Evolutionary conservation across 1,140 invertebrate species (phyloP).

Genomic region (Monochamus saltuarius): DNA sequence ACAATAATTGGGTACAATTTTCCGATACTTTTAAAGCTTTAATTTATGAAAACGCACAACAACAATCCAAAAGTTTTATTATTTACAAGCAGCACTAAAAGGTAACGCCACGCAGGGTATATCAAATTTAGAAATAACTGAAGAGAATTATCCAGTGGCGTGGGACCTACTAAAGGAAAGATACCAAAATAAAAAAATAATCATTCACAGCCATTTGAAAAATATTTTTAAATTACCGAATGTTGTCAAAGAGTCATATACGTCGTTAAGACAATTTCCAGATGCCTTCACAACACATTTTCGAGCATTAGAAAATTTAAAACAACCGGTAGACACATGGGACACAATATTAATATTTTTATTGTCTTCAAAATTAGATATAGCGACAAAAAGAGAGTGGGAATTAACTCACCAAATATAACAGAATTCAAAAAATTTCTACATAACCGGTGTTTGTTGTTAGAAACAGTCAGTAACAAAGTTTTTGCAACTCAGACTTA

Average conservation of each 20-base stretch:
- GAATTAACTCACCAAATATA: conserved; percentile 14
- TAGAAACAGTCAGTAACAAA: conserved; percentile 15
- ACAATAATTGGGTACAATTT: conserved; percentile 13
- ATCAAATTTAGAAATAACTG: conserved; percentile 7
- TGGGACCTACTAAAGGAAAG: conserved; percentile 12
- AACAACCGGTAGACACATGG: conserved; percentile 7
- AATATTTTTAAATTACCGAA: conserved; percentile 17
- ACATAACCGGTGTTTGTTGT: conserved; percentile 7
- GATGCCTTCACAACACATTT: conserved; percentile 16
- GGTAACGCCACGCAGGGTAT: conserved; percentile 10
- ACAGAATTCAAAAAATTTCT: conserved; percentile 12
- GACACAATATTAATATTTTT: conserved; percentile 21
- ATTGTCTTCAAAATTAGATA: conserved; percentile 17
- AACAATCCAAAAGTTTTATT: conserved; percentile 16
- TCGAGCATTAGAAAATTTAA: conserved; percentile 9
- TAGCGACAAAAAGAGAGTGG: conserved; percentile 17
- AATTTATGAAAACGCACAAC: conserved; percentile 20
- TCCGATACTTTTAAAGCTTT: conserved; percentile 7
- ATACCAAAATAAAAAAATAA: too few species aligned
- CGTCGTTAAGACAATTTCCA: not conserved
- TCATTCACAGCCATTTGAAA: too few species aligned
- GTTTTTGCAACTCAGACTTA: not conserved
- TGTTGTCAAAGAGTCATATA: conserved; percentile 13
- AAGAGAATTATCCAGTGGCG: conserved; percentile 12
- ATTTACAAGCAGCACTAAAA: conserved; percentile 18